These are phyloP conservation scores for Hozukius guyotensis DNA, from an alignment of 2,797 vertebrate species.

Conservation along the genomic window DNA sequence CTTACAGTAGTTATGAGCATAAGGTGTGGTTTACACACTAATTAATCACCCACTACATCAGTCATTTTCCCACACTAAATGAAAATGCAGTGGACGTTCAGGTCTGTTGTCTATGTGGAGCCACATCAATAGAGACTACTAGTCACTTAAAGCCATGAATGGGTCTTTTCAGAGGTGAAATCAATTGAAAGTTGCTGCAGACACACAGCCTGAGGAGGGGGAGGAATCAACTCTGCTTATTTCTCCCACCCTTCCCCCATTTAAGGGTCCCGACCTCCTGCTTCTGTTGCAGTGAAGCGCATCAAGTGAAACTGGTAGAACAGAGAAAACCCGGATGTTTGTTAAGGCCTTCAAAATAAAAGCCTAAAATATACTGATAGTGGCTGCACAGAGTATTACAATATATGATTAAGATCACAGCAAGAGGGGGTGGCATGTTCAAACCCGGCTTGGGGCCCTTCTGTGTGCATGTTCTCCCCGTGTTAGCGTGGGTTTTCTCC, in stretches of 20 bases:
- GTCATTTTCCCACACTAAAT: conserved; percentile 37
- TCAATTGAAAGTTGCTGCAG: conserved; percentile 54
- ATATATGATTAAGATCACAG: no score
- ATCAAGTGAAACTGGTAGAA: neutral
- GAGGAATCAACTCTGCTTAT: conserved; percentile 39
- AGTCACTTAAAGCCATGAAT: conserved; percentile 65
- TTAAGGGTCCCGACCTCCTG: conserved; percentile 43
- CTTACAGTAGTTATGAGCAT: neutral
- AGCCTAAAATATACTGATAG: accelerated
- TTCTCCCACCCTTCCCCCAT: conserved; percentile 77
- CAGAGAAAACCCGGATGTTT: neutral
- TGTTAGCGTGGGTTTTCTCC: no score
- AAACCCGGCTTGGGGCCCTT: no score
- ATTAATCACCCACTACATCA: neutral
- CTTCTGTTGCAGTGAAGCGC: neutral
- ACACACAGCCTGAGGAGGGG: conserved; percentile 6
- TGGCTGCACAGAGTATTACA: neutral
- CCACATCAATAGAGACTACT: conserved; percentile 45
- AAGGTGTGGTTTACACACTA: neutral
- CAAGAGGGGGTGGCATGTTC: no score
- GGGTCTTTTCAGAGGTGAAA: conserved; percentile 71
- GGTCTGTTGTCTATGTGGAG: conserved; percentile 42
- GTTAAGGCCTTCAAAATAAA: conserved; percentile 50
- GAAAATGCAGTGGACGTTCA: conserved; percentile 40
- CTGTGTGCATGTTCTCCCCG: no score